Evolutionary conservation across 1,140 invertebrate genomes (phyloP).

Genomic region (Chironomus striatipennis): DNA sequence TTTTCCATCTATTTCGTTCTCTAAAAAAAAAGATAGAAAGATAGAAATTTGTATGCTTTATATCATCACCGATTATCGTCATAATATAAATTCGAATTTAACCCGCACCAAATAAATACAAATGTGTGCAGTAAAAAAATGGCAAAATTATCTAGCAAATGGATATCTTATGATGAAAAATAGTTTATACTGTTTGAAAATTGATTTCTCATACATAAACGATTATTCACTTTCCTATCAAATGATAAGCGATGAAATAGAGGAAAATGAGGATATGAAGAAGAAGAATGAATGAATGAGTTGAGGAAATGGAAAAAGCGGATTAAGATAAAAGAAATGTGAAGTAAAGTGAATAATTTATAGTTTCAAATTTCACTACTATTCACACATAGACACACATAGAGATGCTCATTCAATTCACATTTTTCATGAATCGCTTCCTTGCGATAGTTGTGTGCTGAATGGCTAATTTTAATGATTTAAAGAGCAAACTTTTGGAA

Average conservation of each 20-base stretch:
- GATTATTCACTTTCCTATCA: neutral
- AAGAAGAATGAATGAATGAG: neutral
- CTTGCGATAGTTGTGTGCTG: too few relatives aligned
- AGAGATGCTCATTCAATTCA: too few relatives aligned
- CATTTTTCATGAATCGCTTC: too few relatives aligned
- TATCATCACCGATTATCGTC: too few relatives aligned
- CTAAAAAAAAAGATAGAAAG: neutral
- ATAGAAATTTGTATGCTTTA: too few relatives aligned
- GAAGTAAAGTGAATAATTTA: constrained; percentile 14
- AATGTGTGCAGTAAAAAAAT: neutral
- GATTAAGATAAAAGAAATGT: neutral
- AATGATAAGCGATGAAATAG: neutral
- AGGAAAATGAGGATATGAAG: neutral
- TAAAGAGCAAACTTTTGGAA: too few relatives aligned
- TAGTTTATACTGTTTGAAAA: constrained; percentile 18
- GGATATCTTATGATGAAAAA: constrained; percentile 23
- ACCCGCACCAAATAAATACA: too few relatives aligned
- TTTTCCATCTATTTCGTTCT: too few relatives aligned
- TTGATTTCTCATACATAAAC: constrained; percentile 24
- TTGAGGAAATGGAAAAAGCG: neutral
- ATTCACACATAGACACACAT: neutral
- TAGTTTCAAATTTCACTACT: neutral
- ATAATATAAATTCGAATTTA: too few relatives aligned
- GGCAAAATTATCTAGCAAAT: constrained; percentile 18
- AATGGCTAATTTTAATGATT: too few relatives aligned